Conservation (phyloP, 37 sponge, comb jelly and placozoan genomes). For the Spongilla lacustris region DNA sequence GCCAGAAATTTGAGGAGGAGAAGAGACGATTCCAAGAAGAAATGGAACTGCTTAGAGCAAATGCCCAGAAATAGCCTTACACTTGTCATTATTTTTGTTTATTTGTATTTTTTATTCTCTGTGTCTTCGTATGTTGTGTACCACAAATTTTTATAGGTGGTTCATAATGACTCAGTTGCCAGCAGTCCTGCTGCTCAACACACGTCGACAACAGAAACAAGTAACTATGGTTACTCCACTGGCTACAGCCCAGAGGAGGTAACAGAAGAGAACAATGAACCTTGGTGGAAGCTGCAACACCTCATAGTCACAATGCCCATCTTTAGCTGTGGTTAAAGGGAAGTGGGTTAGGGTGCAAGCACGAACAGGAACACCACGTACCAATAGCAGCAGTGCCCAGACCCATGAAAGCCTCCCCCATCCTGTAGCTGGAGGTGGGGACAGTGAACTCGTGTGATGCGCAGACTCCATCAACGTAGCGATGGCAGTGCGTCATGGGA, state of each 20-base stretch:
- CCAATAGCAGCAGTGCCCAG: slow-evolving; percentile 44
- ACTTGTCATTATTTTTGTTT: neutral
- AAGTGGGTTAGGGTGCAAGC: neutral
- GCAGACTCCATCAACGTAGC: neutral
- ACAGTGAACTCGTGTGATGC: slow-evolving; percentile 24
- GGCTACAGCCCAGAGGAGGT: neutral
- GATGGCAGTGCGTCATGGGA: slow-evolving; percentile 5
- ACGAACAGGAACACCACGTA: slow-evolving; percentile 4
- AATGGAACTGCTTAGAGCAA: slow-evolving; percentile 5
- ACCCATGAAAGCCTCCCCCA: slow-evolving; percentile 52
- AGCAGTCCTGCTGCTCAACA: neutral
- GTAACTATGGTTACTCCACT: neutral
- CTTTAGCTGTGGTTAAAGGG: slow-evolving; percentile 14
- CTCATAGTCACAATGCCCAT: slow-evolving; percentile 7
- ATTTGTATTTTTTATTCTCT: neutral
- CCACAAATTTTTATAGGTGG: neutral
- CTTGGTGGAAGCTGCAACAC: slow-evolving; percentile 44
- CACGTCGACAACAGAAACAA: neutral
- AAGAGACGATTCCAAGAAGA: slow-evolving; percentile 21
- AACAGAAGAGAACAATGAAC: slow-evolving; percentile 34
- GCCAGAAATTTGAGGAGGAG: slow-evolving; percentile 49
- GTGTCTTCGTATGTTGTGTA: neutral
- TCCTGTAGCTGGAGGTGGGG: slow-evolving; percentile 66
- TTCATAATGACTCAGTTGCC: neutral
- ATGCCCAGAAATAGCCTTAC: neutral